Evolutionary conservation across 2,113 vertebrate genomes (phyloP), one percentile per base, ranked within the genome.

Genomic region (Tyto alba): DNA sequence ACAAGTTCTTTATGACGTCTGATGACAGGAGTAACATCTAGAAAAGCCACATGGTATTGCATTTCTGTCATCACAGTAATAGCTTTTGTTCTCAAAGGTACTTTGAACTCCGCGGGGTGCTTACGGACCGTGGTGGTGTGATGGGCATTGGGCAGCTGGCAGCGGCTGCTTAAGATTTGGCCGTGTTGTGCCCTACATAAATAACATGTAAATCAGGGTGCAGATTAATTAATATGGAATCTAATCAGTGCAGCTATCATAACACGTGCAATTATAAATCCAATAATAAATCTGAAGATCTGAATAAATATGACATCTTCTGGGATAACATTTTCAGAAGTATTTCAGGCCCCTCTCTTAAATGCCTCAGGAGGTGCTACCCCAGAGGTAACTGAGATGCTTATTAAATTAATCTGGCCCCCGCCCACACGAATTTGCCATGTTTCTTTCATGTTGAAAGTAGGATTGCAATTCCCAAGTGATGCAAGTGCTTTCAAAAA

Each of bases 151-250:
- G 79, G 75, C 64, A 76, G 41, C 83, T 92, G 38, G 34, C 52
- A 36, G 43, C 41, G 64, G 40, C 17, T 36, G 53, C 62, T 78
- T 48, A 26, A 59, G n/a, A 32, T 60, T 38, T 94, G 77, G n/a
- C 40, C 59, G 43, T 27, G 32, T 71, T 29, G 0, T 81, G 34
- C 60, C 85, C 74, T 91, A 47, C 29, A 27, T 78, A 73, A 88
- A 72, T 60, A 86, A 71, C 40, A 55, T 92, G 57, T 78, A 91
- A 90, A 92, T 93, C 74, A 73, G 69, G 29, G 32, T 78, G 45
- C 56, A 69, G 63, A 43, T 93, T 90, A 89, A 88, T 95, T 92
- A 92, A 53, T 38, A 26, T 93, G 64, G 59, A 63, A 92, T 92
- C 77, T 92, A 79, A 89, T 95, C 76, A 91, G 57, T 73, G 60